Base-by-base conservation (phyloP, 2,888 invertebrate species). In the Matsumyia berberina region DNA sequence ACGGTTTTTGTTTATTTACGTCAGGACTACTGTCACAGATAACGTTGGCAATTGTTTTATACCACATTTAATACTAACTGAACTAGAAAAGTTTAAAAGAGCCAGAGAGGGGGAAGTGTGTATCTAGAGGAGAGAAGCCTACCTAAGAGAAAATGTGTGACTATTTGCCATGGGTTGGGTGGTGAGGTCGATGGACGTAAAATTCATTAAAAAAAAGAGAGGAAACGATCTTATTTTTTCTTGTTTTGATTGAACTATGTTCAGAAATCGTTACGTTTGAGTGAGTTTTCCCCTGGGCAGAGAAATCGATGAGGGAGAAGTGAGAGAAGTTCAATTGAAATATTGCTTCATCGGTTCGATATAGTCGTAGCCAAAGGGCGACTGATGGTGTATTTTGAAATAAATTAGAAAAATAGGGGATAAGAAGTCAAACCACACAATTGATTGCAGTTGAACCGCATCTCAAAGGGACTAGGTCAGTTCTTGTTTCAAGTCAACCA, bases 21-120 rank as follows among this genome's bases (percentile, higher is more conserved):
- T 64, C 64, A 31, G 46, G 46, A 69, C 69, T 46, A 31, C 74
- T 39, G 69, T 81, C 81, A 60, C 51, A 51, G 51, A 57, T 60
- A 77, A 53, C 33, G 57, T 15, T 55, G 44, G 29, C 72, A 73
- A 67, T 78, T 73, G 72, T 78, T 62, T 83, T 64, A 69, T 73
- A 78, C 83, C 83, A 78, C 83, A 74, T 78, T 83, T 74, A 73
- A 67, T 83, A 69, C 83, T 78, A 79, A 73, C 83, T 29, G 69
- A 74, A 60, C 55, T 64, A 64, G 78, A 74, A 78, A 57, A 49
- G 67, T 64, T 51, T 55, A 24, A 3, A n/a, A 24, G 24, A 24
- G 24, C 46, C n/a, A 29, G 8, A 42, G 19, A 39, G 55, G 5
- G 11, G 29, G 4, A 24, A 67, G 55, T 55, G 12, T 8, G 9